Evolutionary conservation across 2,888 invertebrate species (phyloP).

Genomic region (Girardia tigrina): DNA sequence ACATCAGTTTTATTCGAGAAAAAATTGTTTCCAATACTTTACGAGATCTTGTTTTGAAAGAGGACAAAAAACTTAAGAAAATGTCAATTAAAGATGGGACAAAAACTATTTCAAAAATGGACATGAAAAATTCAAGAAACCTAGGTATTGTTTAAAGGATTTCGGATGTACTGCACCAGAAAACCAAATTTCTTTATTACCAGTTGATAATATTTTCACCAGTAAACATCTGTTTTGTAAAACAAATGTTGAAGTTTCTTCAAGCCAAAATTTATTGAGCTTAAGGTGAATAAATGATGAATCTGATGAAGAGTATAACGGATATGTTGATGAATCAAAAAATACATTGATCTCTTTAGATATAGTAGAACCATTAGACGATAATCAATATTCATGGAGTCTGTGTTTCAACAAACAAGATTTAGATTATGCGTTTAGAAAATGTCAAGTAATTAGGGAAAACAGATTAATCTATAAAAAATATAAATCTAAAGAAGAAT

Average conservation of each 20-base stretch:
- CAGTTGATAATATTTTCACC: neutral
- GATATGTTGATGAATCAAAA: neutral
- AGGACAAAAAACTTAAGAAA: neutral
- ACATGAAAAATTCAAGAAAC: too few species aligned
- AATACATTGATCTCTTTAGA: neutral
- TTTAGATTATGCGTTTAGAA: neutral
- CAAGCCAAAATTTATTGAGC: too few species aligned
- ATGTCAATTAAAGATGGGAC: neutral
- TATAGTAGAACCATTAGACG: neutral
- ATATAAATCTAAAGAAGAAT: slow-evolving; percentile 14
- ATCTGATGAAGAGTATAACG: slow-evolving; percentile 12
- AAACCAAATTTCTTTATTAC: neutral
- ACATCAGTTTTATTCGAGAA: too few species aligned
- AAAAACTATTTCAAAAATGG: neutral
- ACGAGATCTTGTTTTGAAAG: neutral
- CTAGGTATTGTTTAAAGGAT: neutral
- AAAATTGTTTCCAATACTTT: too few species aligned
- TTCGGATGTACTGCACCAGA: neutral
- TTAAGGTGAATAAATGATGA: neutral
- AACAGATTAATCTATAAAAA: slow-evolving; percentile 12
- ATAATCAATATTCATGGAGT: neutral
- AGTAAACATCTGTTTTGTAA: too few species aligned
- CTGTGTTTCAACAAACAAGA: neutral
- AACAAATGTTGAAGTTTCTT: too few species aligned
- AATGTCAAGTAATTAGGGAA: slow-evolving; percentile 11